Conservation (phyloP, 2,888 invertebrate species). For the Drosophila kuntzei region DNA sequence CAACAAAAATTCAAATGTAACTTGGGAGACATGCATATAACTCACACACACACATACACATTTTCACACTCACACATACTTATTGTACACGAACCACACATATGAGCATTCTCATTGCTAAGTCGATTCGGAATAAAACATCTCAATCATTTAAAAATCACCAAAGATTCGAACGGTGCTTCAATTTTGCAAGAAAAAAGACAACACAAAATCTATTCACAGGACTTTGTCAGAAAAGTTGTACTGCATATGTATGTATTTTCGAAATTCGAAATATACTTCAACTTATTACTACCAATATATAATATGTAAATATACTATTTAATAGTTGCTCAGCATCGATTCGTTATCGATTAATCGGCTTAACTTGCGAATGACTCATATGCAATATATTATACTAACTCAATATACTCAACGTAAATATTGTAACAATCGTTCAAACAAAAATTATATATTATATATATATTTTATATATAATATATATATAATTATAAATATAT, state of each 20-base stretch:
- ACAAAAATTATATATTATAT: neutral
- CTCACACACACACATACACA: slow-evolving; percentile 18
- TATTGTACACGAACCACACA: slow-evolving; percentile 40
- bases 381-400: slow-evolving; percentile 45
- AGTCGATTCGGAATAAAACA: slow-evolving; percentile 65
- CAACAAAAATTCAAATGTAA: slow-evolving; percentile 20
- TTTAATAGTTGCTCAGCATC: slow-evolving; percentile 5
- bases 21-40: slow-evolving; percentile 28
- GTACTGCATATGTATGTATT: slow-evolving; percentile 25
- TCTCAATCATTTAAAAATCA: slow-evolving; percentile 56
- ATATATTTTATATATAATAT: too few species aligned
- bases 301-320: neutral
- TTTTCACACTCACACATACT: slow-evolving; percentile 7
- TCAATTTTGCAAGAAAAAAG: slow-evolving; percentile 33
- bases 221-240: slow-evolving; percentile 53
- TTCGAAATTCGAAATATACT: slow-evolving; percentile 3
- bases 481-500: too few species aligned
- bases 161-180: slow-evolving; percentile 60
- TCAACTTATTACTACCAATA: neutral
- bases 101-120: slow-evolving; percentile 79
- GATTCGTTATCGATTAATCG: slow-evolving; percentile 54
- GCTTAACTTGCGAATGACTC: slow-evolving; percentile 77
- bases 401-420: slow-evolving; percentile 40
- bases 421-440: slow-evolving; percentile 25
- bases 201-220: slow-evolving; percentile 37